A percentile compares a stretch with the other conserved stretches of the same genome.
Evolutionary conservation across 2,113 vertebrate species (phyloP).

Genomic region (Pterocles burchelli): DNA sequence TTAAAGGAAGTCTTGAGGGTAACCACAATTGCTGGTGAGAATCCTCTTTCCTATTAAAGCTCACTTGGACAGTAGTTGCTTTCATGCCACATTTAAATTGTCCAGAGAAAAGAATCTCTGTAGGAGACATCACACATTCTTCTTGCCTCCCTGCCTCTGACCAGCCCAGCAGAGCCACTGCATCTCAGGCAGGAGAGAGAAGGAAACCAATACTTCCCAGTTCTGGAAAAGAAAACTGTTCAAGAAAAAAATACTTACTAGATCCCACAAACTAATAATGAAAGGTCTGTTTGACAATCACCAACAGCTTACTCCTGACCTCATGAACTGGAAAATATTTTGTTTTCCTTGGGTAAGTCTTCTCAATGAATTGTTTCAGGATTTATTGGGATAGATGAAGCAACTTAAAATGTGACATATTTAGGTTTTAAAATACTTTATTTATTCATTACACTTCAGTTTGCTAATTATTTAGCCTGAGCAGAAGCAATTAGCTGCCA

Average conservation of each 20-base stretch:
- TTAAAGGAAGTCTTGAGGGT: constrained; percentile 38
- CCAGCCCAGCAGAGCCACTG: neutral
- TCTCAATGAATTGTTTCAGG: constrained; percentile 7
- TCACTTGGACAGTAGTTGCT: constrained; percentile 34
- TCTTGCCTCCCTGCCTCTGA: constrained; percentile 7
- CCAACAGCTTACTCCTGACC: constrained; percentile 6
- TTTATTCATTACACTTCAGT: neutral
- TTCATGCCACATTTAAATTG: constrained; percentile 19
- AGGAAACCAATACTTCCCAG: constrained; percentile 41
- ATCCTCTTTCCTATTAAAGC: constrained; percentile 31
- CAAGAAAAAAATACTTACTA: constrained; percentile 20
- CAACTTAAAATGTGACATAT: neutral
- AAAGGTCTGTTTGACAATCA: neutral
- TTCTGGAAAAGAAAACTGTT: constrained; percentile 39
- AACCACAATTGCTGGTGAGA: constrained; percentile 11
- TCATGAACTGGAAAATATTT: constrained; percentile 41
- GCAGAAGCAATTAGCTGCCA: neutral
- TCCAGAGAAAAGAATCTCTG: constrained; percentile 16
- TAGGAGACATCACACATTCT: constrained; percentile 2
- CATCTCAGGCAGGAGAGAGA: neutral
- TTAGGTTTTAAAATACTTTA: neutral
- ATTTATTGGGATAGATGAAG: neutral
- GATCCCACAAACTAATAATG: neutral
- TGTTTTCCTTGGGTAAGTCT: constrained; percentile 3
- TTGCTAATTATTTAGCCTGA: neutral